Conservation (phyloP, 2,797 vertebrate species). For the Anableps anableps region DNA sequence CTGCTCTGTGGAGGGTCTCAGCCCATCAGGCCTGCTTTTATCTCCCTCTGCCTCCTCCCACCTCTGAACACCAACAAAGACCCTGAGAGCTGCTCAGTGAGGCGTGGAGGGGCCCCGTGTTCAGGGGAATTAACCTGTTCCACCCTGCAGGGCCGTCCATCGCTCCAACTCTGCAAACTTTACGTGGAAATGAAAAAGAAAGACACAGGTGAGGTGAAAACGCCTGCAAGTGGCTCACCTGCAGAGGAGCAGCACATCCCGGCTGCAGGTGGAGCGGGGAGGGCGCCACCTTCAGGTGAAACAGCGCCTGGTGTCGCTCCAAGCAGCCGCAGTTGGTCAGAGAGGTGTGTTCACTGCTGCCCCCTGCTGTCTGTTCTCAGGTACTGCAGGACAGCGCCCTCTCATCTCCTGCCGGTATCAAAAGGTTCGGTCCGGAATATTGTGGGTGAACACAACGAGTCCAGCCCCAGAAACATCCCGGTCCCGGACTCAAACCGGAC, state of each 20-base stretch:
- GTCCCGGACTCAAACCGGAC: no score
- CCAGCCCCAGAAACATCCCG: background rate
- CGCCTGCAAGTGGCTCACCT: background rate
- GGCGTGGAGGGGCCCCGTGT: constrained; percentile 51
- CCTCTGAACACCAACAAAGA: constrained; percentile 46
- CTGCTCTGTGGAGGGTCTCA: constrained; percentile 41
- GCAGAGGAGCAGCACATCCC: background rate
- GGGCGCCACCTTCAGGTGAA: background rate
- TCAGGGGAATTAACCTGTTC: constrained; percentile 41
- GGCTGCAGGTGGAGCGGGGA: background rate
- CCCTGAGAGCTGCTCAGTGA: constrained; percentile 50
- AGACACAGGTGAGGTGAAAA: background rate
- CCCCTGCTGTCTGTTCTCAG: constrained; percentile 10
- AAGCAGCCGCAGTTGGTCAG: background rate
- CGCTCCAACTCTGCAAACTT: background rate
- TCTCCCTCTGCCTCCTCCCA: background rate
- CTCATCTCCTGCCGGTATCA: background rate
- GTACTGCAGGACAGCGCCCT: background rate
- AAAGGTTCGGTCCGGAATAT: background rate
- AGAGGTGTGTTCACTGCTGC: constrained; percentile 14
- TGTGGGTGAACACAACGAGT: no score
- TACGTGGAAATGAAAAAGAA: no score
- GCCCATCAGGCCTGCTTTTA: constrained; percentile 17
- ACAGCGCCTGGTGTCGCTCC: background rate
- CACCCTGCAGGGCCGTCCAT: background rate